Percentiles rank a stretch among this genome's conserved stretches.
Conservation (phyloP, 2,888 invertebrate genomes). For the Acanthopleura granulata region DNA sequence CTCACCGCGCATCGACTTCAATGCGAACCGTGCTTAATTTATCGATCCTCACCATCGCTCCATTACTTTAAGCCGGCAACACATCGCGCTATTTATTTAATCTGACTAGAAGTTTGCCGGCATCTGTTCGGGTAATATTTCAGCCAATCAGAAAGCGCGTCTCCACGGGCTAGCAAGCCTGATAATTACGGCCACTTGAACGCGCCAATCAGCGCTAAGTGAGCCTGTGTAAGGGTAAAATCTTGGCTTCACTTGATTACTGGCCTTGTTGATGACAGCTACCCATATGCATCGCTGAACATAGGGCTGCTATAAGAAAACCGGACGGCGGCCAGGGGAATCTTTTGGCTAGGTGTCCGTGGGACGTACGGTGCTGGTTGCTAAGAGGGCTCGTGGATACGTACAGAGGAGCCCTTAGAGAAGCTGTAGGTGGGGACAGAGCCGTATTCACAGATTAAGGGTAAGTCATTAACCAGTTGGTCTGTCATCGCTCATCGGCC, state of each 20-base stretch:
- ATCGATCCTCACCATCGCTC: not conserved
- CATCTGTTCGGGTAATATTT: constrained; percentile 17
- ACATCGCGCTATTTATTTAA: constrained; percentile 16
- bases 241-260: not conserved
- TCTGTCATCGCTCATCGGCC: too few relatives aligned
- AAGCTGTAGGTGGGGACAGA: too few relatives aligned
- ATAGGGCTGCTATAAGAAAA: constrained; percentile 5
- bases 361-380: too few relatives aligned
- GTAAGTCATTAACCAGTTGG: too few relatives aligned
- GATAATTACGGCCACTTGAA: constrained; percentile 15
- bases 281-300: not conserved
- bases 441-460: too few relatives aligned
- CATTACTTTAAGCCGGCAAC: constrained; percentile 16
- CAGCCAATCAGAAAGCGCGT: constrained; percentile 1
- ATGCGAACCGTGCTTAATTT: constrained; percentile 11
- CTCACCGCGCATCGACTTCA: not conserved
- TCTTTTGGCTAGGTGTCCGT: too few relatives aligned
- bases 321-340: not conserved
- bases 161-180: not conserved
- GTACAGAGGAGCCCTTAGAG: too few relatives aligned
- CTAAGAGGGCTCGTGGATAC: too few relatives aligned
- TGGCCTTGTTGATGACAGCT: not conserved
- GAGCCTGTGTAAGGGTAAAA: not conserved
- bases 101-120: constrained; percentile 14
- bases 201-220: constrained; percentile 7